These are phyloP conservation scores for Lichenostomus cassidix DNA, from an alignment of 2,113 vertebrate genomes.

Conservation along the genomic window DNA sequence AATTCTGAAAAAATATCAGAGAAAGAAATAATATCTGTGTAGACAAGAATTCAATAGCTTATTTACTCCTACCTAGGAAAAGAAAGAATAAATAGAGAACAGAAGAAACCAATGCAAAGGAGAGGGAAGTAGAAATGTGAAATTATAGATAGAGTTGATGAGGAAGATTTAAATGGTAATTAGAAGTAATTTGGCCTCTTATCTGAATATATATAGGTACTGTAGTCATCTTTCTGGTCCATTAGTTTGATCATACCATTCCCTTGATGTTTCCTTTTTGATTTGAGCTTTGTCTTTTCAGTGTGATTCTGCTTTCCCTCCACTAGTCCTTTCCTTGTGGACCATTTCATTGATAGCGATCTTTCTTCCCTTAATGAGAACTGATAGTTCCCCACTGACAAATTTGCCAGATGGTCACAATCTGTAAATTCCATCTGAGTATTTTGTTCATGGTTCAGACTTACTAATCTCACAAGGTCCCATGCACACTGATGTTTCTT, in stretches of 20 bases:
- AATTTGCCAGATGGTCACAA: conserved; percentile 16
- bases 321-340: neutral
- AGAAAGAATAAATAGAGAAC: neutral
- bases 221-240: neutral
- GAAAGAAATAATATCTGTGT: neutral
- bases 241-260: neutral
- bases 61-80: neutral
- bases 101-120: neutral
- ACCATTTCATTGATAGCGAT: neutral
- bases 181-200: neutral
- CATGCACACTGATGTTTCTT: neutral
- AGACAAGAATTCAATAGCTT: neutral
- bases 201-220: neutral
- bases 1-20: neutral
- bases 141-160: neutral
- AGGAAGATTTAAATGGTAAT: neutral
- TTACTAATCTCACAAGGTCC: neutral
- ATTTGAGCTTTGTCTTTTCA: neutral
- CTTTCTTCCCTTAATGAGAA: neutral
- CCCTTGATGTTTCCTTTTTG: neutral
- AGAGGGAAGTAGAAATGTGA: neutral
- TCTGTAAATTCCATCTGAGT: neutral
- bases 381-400: neutral
- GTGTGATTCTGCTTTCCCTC: neutral
- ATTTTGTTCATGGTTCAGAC: neutral